phyloP scores from a whole-genome alignment of 2,113 vertebrate species.

The Lanius collurio region DNA sequence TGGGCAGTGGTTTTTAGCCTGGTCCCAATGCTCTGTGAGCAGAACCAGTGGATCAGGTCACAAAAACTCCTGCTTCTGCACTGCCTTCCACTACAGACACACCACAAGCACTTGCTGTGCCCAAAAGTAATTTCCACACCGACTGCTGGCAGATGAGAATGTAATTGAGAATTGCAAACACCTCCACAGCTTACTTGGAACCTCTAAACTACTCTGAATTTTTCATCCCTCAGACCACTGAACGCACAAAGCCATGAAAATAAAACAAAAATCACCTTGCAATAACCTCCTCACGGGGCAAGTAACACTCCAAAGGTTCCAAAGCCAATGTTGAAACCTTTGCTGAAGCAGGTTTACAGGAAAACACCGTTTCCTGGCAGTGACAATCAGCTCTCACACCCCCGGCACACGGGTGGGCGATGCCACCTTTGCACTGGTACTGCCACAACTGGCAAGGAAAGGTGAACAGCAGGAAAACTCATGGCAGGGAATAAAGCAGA shows the following conservation, averaged over 20 bases:
- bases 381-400: too few species aligned
- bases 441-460: background rate
- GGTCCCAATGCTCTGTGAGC: background rate
- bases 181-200: background rate
- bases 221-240: background rate
- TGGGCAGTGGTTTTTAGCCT: background rate
- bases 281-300: background rate
- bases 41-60: background rate
- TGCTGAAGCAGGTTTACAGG: background rate
- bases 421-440: background rate
- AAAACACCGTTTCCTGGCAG: background rate
- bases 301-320: background rate
- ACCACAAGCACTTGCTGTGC: background rate
- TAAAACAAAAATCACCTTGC: background rate
- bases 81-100: background rate
- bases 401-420: background rate
- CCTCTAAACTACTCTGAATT: background rate
- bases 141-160: background rate
- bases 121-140: background rate
- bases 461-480: background rate
- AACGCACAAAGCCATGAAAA: accelerated
- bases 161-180: background rate
- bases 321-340: background rate
- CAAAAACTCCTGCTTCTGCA: background rate
- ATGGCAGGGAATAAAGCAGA: background rate